These are phyloP conservation scores for Onychorhynchus coronatus DNA, from an alignment of 2,113 vertebrate species.

Conservation along the genomic window DNA sequence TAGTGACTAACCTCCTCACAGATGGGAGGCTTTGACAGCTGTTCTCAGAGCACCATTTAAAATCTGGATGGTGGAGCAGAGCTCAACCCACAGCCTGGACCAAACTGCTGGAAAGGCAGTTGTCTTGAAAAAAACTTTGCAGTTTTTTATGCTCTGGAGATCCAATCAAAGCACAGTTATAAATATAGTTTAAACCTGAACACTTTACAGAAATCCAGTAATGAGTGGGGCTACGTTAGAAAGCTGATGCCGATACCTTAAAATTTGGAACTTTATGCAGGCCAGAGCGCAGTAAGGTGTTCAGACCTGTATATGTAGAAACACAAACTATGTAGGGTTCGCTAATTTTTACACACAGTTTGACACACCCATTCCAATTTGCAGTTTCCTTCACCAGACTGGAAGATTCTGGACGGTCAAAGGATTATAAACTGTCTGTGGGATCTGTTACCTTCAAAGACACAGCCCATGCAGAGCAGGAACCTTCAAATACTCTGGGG, in stretches of 20 bases:
- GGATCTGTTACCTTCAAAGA: not conserved
- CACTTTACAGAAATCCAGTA: not conserved
- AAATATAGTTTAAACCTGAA: not conserved
- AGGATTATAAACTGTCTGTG: not conserved
- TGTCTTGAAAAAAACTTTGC: not conserved
- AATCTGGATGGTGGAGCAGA: not conserved
- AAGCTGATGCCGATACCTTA: not conserved
- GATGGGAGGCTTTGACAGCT: not conserved
- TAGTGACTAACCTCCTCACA: not conserved
- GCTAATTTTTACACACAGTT: not conserved
- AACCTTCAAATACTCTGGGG: not conserved
- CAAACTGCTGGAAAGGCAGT: not conserved
- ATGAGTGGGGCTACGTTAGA: not conserved
- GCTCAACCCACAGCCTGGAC: not conserved
- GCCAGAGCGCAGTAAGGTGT: not conserved
- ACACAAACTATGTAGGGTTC: not conserved
- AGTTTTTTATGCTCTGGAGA: not conserved
- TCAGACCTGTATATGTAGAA: not conserved
- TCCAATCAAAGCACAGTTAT: not conserved
- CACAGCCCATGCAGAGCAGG: not conserved
- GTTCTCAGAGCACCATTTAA: not conserved
- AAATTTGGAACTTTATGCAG: not conserved
- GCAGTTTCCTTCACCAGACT: not conserved
- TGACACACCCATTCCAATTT: not conserved
- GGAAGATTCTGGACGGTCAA: not conserved